These are phyloP conservation scores for Cavia aperea DNA, from an alignment of 2,113 vertebrate genomes.

Conservation along the genomic window DNA sequence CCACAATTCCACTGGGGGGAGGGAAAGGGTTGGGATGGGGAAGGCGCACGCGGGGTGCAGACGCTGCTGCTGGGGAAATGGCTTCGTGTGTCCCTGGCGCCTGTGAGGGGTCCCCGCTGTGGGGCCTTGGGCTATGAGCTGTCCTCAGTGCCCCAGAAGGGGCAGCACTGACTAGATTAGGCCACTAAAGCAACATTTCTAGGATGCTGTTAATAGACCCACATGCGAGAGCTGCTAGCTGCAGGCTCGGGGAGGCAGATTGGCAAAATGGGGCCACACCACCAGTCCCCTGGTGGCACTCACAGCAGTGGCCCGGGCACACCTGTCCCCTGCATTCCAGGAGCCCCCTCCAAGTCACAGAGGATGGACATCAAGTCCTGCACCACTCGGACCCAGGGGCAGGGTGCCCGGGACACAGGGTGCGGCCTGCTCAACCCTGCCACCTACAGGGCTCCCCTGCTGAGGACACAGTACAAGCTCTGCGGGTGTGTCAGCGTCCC, in stretches of 20 bases:
- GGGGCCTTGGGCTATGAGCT: constrained; percentile 65
- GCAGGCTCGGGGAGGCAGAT: neutral
- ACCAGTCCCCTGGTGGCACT: neutral
- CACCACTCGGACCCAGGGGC: too few species aligned
- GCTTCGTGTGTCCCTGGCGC: neutral
- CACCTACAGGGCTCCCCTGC: neutral
- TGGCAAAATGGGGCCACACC: neutral
- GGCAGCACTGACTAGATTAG: constrained; percentile 35
- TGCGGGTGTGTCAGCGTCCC: neutral
- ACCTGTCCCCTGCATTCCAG: neutral
- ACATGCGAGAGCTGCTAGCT: constrained; percentile 67
- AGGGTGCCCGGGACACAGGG: too few species aligned
- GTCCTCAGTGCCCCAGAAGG: constrained; percentile 56
- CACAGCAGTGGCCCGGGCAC: neutral
- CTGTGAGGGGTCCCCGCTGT: neutral
- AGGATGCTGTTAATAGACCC: constrained; percentile 55
- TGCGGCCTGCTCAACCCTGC: too few species aligned
- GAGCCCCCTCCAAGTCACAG: neutral
- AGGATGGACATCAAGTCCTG: too few species aligned
- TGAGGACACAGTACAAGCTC: neutral
- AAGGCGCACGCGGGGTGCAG: neutral
- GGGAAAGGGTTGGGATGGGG: neutral
- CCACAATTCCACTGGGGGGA: constrained; percentile 71
- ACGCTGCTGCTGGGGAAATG: neutral
- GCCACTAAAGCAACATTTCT: constrained; percentile 54